These are phyloP conservation scores for Argynnis bischoffii DNA, from an alignment of 2,888 invertebrate species.

Conservation along the genomic window DNA sequence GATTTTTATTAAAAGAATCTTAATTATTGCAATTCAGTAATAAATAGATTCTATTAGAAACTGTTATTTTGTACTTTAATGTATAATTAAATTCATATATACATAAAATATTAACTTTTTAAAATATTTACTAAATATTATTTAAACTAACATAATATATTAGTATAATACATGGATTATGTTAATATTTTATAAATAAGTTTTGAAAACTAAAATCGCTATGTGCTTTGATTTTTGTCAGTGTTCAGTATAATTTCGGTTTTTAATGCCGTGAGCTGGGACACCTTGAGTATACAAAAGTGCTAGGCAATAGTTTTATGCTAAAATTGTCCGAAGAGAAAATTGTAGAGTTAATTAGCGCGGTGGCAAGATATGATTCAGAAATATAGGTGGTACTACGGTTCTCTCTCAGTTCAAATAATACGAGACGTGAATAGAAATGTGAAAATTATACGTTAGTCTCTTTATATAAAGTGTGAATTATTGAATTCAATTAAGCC, in stretches of 20 bases:
- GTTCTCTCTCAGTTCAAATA: constrained; percentile 27
- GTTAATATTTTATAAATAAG: too few species aligned
- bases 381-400: constrained; percentile 17
- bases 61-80: too few species aligned
- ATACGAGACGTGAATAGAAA: constrained; percentile 34
- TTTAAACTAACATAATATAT: not conserved
- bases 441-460: constrained; percentile 35
- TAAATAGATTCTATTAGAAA: too few species aligned
- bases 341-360: constrained; percentile 27
- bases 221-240: not conserved
- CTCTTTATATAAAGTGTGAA: constrained; percentile 33
- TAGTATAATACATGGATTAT: not conserved
- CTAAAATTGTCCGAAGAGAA: constrained; percentile 11
- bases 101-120: too few species aligned
- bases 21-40: not conserved
- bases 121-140: not conserved
- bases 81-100: too few species aligned
- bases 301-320: constrained; percentile 14
- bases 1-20: constrained; percentile 8
- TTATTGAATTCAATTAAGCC: constrained; percentile 36
- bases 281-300: not conserved
- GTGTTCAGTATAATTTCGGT: not conserved
- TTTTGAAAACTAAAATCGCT: not conserved
- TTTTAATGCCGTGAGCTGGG: not conserved
- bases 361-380: constrained; percentile 30